phyloP scores from a whole-genome alignment of 2,888 invertebrate species.

The Protodeltote pygarga region DNA sequence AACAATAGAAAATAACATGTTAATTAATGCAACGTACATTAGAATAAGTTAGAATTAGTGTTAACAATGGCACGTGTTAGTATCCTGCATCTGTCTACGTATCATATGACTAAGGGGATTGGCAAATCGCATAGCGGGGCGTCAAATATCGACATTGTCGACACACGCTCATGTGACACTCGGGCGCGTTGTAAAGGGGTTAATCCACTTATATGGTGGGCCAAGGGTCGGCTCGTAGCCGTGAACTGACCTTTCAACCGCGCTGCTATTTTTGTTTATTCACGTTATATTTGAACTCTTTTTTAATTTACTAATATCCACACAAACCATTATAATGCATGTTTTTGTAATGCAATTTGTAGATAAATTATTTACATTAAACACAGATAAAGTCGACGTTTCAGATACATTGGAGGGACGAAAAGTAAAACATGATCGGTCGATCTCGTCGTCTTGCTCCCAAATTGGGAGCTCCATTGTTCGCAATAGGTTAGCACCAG shows the following conservation, averaged over 20 bases:
- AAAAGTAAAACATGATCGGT: slow-evolving; percentile 59
- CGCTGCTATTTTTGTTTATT: slow-evolving; percentile 52
- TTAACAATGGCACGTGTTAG: slow-evolving; percentile 26
- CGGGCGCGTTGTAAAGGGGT: slow-evolving; percentile 74
- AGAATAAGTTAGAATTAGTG: slow-evolving; percentile 14
- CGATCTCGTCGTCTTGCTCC: slow-evolving; percentile 64
- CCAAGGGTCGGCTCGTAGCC: slow-evolving; percentile 70
- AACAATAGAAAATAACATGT: slow-evolving; percentile 62
- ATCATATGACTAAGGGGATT: slow-evolving; percentile 37
- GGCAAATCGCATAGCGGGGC: slow-evolving; percentile 44
- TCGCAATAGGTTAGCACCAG: slow-evolving; percentile 79
- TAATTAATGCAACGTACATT: slow-evolving; percentile 8
- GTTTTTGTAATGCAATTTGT: slow-evolving; percentile 36
- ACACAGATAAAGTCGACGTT: slow-evolving; percentile 37
- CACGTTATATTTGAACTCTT: too few species aligned
- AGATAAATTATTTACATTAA: slow-evolving; percentile 43
- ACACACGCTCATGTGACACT: slow-evolving; percentile 58
- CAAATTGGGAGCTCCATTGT: slow-evolving; percentile 84
- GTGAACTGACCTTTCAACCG: slow-evolving; percentile 72
- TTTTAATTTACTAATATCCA: too few species aligned
- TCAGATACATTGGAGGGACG: slow-evolving; percentile 40
- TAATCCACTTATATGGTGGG: slow-evolving; percentile 76
- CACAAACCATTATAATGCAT: too few species aligned
- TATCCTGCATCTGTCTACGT: slow-evolving; percentile 54
- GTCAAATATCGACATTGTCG: slow-evolving; percentile 52